These are phyloP conservation scores for Amblyjoppa proteus DNA, from an alignment of 2,888 invertebrate genomes.

Conservation along the genomic window DNA sequence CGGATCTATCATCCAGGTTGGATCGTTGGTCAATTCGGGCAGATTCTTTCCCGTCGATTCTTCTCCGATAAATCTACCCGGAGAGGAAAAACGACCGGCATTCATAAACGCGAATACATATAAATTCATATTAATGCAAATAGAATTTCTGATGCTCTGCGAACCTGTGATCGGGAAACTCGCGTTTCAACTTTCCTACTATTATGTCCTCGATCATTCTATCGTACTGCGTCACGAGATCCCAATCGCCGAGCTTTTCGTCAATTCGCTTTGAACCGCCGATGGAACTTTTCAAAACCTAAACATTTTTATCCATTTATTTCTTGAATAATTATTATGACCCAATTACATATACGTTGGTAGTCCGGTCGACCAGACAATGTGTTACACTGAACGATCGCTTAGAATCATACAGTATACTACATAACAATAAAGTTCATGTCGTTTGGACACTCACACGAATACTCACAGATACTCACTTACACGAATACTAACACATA, in stretches of 20 bases:
- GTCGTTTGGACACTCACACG: no score
- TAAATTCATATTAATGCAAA: not conserved
- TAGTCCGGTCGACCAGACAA: not conserved
- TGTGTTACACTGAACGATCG: not conserved
- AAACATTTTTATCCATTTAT: constrained; percentile 19
- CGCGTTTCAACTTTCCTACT: constrained; percentile 87
- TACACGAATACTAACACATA: no score
- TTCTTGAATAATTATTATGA: not conserved
- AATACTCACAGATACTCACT: no score
- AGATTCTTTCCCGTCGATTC: constrained; percentile 88
- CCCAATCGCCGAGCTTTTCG: constrained; percentile 89
- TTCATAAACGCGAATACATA: not conserved
- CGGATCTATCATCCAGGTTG: constrained; percentile 95
- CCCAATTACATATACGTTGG: no score
- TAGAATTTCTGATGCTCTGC: constrained; percentile 59
- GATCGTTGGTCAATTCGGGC: constrained; percentile 89
- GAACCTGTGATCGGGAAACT: constrained; percentile 89
- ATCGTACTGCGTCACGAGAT: constrained; percentile 94
- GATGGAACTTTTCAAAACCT: constrained; percentile 79
- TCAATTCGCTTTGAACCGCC: constrained; percentile 83
- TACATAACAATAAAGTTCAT: not conserved
- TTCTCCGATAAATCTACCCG: constrained; percentile 92
- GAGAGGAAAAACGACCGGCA: not conserved
- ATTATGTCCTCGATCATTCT: constrained; percentile 91
- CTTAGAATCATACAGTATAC: not conserved